A percentile compares a stretch with the other conserved stretches of the same genome.
phyloP scores from a whole-genome alignment of 2,113 vertebrate genomes.

The Dunckerocampus dactyliophorus region DNA sequence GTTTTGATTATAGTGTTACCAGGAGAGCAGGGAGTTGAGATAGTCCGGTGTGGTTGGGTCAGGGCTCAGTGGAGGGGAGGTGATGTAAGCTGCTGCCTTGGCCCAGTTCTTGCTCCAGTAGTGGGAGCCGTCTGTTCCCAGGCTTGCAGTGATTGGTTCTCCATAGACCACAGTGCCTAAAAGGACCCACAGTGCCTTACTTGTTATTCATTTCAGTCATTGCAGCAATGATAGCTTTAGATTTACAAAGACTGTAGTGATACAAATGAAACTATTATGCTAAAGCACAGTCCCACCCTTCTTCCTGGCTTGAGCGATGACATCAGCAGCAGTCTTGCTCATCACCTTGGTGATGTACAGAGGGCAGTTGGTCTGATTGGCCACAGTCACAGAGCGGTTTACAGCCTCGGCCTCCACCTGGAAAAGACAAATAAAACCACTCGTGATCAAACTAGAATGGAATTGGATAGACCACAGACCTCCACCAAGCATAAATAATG shows the following conservation, averaged over 20 bases:
- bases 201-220: no score
- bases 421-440: background rate
- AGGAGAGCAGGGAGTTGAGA: constrained; percentile 93
- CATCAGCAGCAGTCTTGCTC: constrained; percentile 96
- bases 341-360: constrained; percentile 99
- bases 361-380: constrained; percentile 98
- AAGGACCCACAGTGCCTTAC: constrained; percentile 4
- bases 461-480: no score
- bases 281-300: constrained; percentile 78
- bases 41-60: constrained; percentile 97
- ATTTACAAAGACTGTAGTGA: background rate
- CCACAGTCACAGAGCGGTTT: constrained; percentile 92
- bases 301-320: constrained; percentile 96
- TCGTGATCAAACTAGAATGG: background rate
- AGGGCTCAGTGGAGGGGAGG: constrained; percentile 92
- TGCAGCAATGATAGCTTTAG: background rate
- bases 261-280: background rate
- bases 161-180: constrained; percentile 95
- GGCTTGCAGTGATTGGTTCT: constrained; percentile 92
- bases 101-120: constrained; percentile 99
- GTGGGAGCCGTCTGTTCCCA: constrained; percentile 94
- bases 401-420: constrained; percentile 97
- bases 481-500: no score
- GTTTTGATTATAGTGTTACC: constrained; percentile 70
- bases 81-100: constrained; percentile 95